These are phyloP conservation scores for Hypomecis punctinalis DNA, from an alignment of 2,888 invertebrate species.

Conservation along the genomic window DNA sequence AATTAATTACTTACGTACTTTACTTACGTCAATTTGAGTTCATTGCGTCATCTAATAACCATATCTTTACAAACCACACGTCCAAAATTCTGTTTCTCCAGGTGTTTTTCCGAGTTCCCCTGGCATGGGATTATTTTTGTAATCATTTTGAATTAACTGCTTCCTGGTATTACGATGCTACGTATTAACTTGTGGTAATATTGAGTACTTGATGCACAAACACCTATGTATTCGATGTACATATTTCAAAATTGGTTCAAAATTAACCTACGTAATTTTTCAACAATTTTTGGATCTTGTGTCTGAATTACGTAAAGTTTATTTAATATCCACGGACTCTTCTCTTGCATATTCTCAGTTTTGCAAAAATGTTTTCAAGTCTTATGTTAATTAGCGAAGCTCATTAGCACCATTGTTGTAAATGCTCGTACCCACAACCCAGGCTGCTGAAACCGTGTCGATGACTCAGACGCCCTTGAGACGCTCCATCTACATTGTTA, in stretches of 20 bases:
- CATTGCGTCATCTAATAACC: no score
- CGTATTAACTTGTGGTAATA: background rate
- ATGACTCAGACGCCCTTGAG: conserved; percentile 48
- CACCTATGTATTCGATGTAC: background rate
- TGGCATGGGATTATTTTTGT: no score
- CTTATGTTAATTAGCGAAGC: background rate
- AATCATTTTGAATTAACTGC: no score
- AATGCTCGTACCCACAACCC: background rate
- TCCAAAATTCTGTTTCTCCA: no score
- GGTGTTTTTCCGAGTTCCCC: no score
- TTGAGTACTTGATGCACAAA: background rate
- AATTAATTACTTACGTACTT: no score
- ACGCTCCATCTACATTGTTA: conserved; percentile 33
- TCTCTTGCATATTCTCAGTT: background rate
- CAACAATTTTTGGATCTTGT: no score
- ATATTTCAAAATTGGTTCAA: background rate
- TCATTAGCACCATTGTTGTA: background rate
- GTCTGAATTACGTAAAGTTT: no score
- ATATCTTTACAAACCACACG: no score
- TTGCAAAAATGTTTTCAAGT: background rate
- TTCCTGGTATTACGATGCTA: no score
- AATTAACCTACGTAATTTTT: background rate
- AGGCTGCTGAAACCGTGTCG: conserved; percentile 19
- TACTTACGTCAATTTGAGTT: no score
- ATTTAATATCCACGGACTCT: background rate